phyloP scores from a whole-genome alignment of 2,113 vertebrate genomes.

The Motacilla tschutschensis region DNA sequence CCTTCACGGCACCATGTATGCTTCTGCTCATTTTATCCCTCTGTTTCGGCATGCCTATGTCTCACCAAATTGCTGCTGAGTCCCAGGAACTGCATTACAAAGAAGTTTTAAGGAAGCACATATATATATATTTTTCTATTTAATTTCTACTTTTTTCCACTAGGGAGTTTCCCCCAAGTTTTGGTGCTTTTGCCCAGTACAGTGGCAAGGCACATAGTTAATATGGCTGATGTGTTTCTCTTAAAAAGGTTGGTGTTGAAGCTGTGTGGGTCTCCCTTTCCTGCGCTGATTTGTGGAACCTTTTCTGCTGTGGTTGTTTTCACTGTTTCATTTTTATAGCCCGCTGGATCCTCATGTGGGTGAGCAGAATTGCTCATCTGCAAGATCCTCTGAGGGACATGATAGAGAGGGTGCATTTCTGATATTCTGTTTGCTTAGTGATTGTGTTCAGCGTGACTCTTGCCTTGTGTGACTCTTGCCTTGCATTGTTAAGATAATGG shows the following conservation, averaged over 20 bases:
- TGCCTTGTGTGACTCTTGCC: not conserved
- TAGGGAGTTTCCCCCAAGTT: not conserved
- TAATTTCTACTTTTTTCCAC: not conserved
- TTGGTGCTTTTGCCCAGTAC: not conserved
- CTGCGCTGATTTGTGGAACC: not conserved
- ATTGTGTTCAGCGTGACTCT: not conserved
- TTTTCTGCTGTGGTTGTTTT: not conserved
- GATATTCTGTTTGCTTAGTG: not conserved
- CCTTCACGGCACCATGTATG: rapidly evolving
- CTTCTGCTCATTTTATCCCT: not conserved
- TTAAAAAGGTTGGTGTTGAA: not conserved
- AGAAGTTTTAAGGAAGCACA: not conserved
- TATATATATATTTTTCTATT: not conserved
- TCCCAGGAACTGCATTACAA: not conserved
- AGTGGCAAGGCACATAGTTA: not conserved
- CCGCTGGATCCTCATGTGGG: not conserved
- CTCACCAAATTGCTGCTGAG: not conserved
- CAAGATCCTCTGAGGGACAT: not conserved
- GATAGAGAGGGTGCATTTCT: not conserved
- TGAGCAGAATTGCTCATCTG: not conserved
- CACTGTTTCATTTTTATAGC: not conserved
- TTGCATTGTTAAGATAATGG: not conserved
- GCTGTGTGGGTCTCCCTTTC: not conserved
- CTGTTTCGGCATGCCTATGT: rapidly evolving
- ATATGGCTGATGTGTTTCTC: not conserved